phyloP scores from a whole-genome alignment of 2,113 vertebrate species.

The cat (Felis catus) region DNA sequence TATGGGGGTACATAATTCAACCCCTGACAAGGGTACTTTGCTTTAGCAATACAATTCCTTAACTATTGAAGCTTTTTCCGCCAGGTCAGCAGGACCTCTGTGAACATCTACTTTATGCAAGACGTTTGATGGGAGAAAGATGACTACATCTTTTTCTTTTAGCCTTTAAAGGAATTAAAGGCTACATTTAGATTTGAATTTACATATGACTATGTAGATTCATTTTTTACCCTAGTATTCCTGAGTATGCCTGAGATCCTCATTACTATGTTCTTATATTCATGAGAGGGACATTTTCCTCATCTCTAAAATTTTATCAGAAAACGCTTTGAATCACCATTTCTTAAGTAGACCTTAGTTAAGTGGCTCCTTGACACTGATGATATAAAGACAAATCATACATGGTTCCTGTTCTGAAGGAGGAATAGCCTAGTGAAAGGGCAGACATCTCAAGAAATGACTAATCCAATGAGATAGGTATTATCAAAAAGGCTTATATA shows the following conservation, averaged over 20 bases:
- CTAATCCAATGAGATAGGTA: background rate
- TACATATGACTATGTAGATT: background rate
- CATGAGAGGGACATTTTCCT: background rate
- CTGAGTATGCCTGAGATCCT: background rate
- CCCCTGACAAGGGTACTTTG: background rate
- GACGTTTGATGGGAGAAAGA: background rate
- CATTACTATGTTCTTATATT: background rate
- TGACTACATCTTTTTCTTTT: background rate
- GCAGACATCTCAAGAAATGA: background rate
- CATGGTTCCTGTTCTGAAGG: background rate
- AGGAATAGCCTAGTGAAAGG: constrained; percentile 12
- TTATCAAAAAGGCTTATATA: background rate
- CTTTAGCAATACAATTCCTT: background rate
- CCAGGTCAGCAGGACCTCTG: background rate
- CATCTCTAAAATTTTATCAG: background rate
- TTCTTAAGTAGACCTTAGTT: constrained; percentile 29
- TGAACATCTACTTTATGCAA: background rate
- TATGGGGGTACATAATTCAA: background rate
- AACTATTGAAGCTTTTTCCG: background rate
- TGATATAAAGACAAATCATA: background rate
- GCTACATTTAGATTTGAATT: too few species aligned
- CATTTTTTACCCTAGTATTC: background rate
- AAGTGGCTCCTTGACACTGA: background rate
- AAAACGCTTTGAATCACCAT: background rate
- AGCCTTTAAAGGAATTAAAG: too few species aligned